Conservation (phyloP, 35 echinoderm and acorn worm genomes). For the Stichopus chloronotus region DNA sequence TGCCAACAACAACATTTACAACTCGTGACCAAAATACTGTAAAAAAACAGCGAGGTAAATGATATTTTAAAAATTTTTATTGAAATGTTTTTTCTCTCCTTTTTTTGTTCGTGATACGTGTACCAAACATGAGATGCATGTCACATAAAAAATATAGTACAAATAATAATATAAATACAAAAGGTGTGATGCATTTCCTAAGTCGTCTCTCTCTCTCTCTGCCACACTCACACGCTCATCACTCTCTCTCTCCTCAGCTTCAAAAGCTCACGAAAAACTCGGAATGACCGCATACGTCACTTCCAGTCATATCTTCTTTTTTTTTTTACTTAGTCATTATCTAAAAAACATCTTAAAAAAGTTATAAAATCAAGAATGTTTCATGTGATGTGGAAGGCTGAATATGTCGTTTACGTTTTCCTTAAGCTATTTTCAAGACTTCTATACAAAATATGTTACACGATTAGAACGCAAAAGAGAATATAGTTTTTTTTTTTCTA, state of each 20-base stretch:
- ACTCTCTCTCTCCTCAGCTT: constrained; percentile 10
- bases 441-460: constrained; percentile 59
- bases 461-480: constrained; percentile 44
- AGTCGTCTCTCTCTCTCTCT: neutral
- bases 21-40: no score
- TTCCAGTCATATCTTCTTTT: neutral
- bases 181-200: constrained; percentile 48
- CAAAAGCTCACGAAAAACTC: constrained; percentile 28
- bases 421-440: constrained; percentile 62
- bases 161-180: constrained; percentile 58
- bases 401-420: constrained; percentile 10
- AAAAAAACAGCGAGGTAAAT: neutral
- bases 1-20: no score
- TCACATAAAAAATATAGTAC: constrained; percentile 66
- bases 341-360: constrained; percentile 52
- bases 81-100: constrained; percentile 52
- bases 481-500: constrained; percentile 54
- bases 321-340: neutral
- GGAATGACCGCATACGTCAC: neutral
- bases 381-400: constrained; percentile 63
- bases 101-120: constrained; percentile 60
- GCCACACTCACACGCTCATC: neutral
- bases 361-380: constrained; percentile 66
- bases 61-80: constrained; percentile 42
- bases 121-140: constrained; percentile 60